Base-by-base conservation (phyloP, 2,113 vertebrate species). In the Heterocephalus glaber region DNA sequence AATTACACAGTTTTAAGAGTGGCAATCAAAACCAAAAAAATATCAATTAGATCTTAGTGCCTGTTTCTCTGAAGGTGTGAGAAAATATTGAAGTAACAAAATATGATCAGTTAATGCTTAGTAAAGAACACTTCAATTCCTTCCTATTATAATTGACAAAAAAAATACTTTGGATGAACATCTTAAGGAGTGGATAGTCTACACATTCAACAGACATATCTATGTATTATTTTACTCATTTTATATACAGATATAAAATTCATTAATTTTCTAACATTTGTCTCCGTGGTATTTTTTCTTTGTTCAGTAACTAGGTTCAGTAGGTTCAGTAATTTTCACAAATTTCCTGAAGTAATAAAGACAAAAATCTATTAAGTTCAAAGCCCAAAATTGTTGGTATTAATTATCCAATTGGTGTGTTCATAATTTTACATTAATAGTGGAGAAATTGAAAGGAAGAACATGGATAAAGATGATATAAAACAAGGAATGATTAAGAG, bases 41-140 rank as follows among this genome's bases (percentile, higher is more conserved):
- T 94, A 63, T 86, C 68, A 95, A 88, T 96, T 96, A 94, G 60
- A 88, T 95, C 77, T 80, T 82, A 82, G 35, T 22, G 4, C 35
- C 58, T 74, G 20, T 89, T 95, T 88, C 95, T 97, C 70, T 85
- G 47, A 68, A 85, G 83, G 70, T 90, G 12, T 52, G 65, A 24
- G 1, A 56, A 86, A 82, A 93, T 92, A 80, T 49, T 94, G 56
- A 92, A 92, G 33, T 83, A 74, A 54, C 72, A 93, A 66, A 92
- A 49, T 89, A 13, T 52, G 60, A 95, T 90, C 89, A 95, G 17
- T 94, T 95, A 92, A 92, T 44, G 38, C 24, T 96, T 79, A 85
- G 81, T 63, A 95, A 95, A 92, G n/a, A 82, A 80, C 38, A 79
- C 58, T 93, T 95, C 72, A 93, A 4, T 91, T 47, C 7, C 19